Evolutionary conservation across 2,113 vertebrate species (phyloP).

Genomic region (Phyllostomus discolor): DNA sequence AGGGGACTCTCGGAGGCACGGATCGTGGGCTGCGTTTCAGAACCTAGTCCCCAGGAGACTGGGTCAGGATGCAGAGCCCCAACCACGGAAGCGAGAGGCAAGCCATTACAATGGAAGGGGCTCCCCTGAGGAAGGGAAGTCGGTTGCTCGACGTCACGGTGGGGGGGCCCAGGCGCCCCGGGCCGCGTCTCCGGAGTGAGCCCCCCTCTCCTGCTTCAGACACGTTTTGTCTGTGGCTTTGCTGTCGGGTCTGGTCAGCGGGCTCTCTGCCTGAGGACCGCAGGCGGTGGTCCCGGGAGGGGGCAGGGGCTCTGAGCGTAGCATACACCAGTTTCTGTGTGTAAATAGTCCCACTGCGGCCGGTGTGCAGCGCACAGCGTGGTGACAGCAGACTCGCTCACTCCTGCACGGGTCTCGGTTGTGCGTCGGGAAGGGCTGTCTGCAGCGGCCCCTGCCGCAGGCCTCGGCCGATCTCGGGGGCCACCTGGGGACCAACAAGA

Average conservation of each 20-base stretch:
- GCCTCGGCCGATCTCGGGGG: not conserved
- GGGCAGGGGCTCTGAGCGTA: fast-evolving
- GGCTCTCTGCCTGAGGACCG: not conserved
- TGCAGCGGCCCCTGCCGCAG: fast-evolving
- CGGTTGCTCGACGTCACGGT: fast-evolving
- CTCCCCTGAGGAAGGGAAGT: not conserved
- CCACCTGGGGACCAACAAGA: not conserved
- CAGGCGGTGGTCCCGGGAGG: not conserved
- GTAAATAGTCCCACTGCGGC: not conserved
- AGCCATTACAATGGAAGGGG: fast-evolving
- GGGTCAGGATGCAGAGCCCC: not conserved
- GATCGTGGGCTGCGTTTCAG: not conserved
- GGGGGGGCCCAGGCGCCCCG: not conserved
- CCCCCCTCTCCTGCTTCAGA: fast-evolving
- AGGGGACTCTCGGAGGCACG: not conserved
- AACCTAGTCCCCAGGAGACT: not conserved
- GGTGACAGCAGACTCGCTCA: fast-evolving
- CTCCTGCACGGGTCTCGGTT: fast-evolving
- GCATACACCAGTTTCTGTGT: fast-evolving
- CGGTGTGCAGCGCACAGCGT: fast-evolving
- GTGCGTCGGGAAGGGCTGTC: not conserved
- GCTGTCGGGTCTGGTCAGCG: not conserved
- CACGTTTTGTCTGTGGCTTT: not conserved
- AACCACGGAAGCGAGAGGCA: not conserved
- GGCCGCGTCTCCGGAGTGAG: not conserved